These are phyloP conservation scores for Brachypalpus laphriformis DNA, from an alignment of 2,888 invertebrate genomes.

Conservation along the genomic window DNA sequence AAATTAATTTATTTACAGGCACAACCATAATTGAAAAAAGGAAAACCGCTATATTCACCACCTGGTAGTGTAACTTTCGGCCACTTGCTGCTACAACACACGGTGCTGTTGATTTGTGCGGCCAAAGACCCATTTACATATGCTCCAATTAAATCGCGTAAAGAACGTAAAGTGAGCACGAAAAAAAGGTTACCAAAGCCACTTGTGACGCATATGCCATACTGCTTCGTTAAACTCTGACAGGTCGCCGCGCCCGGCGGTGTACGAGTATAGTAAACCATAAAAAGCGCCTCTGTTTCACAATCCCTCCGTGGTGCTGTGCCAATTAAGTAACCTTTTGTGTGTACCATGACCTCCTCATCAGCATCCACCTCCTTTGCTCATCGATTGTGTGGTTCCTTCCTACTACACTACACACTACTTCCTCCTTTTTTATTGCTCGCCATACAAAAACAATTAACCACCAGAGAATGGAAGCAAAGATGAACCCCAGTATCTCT, in stretches of 20 bases:
- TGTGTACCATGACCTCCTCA: constrained; percentile 56
- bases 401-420: constrained; percentile 20
- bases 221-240: constrained; percentile 51
- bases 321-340: constrained; percentile 74
- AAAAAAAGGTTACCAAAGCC: constrained; percentile 36
- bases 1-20: constrained; percentile 20
- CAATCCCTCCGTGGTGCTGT: constrained; percentile 1
- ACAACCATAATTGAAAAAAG: constrained; percentile 3
- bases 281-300: constrained; percentile 15
- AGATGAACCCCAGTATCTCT: constrained; percentile 21
- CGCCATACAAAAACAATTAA: constrained; percentile 62
- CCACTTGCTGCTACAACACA: constrained; percentile 25
- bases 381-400: constrained; percentile 46
- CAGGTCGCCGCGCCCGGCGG: background rate
- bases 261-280: too few species aligned
- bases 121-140: constrained; percentile 63
- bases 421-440: constrained; percentile 34
- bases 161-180: background rate
- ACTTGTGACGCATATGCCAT: constrained; percentile 69
- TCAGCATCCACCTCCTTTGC: constrained; percentile 8
- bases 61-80: constrained; percentile 45
- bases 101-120: background rate
- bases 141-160: constrained; percentile 67
- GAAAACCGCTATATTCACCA: background rate
- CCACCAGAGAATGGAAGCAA: constrained; percentile 36